Evolutionary conservation across 2,113 vertebrate species (phyloP), one percentile per base, ranked within the genome.

Genomic region (Ahaetulla prasina): DNA sequence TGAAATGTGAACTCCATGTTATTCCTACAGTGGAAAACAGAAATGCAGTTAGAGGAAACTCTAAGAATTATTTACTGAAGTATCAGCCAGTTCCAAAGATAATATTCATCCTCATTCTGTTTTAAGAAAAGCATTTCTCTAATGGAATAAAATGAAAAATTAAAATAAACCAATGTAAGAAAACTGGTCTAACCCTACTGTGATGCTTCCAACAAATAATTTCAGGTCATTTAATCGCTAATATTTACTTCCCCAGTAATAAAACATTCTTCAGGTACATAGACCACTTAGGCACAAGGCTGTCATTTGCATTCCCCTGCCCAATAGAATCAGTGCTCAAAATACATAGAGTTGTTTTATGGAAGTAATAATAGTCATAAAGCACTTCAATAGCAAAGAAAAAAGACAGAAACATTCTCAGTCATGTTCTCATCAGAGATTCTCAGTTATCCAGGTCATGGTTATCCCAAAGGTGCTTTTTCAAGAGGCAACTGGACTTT

Each of bases 311-410:
- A 94, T 84, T 23, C n/a, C 95, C 93, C 91, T 88, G 85, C 80
- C 93, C 57, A 90, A 92, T 92, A 89, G 92, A 96, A 92, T 93
- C 60, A 93, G 95, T 90, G 92, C 53, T 94, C 85, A 90, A 92
- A 96, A 25, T 88, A 91, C 91, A 23, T 45, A 93, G 92, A 0
- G 23, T 43, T 84, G 63, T 91, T 89, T 89, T 47, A 3, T 39
- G 97, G 94, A 96, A 96, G 98, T 97, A 97, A 94, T 52, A 2
- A 91, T 93, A 2, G 92, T 94, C 86, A 85, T 90, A 55, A 94
- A 94, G 94, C 92, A 91, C 63, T 74, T 68, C 30, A n/a, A 68
- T 68, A 68, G 14, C n/a, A 74, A 74, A 74, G 60, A 35, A 68
- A 74, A 35, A 74, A 74, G 63, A 68, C 27, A 68, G 60, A 74